These are phyloP conservation scores for Drosophila falleni DNA, from an alignment of 2,888 invertebrate species.

Conservation along the genomic window DNA sequence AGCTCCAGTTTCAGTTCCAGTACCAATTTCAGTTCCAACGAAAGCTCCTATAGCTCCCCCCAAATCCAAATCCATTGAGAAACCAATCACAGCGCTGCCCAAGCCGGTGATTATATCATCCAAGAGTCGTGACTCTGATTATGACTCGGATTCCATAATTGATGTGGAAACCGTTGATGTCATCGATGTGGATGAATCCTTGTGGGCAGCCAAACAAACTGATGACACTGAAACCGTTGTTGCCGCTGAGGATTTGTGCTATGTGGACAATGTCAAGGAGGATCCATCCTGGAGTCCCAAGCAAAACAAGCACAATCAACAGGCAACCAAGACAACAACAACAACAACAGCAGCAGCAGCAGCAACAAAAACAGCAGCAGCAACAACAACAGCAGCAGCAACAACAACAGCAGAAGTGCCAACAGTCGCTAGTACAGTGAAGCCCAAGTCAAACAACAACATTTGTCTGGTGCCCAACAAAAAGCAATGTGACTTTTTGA, in stretches of 20 bases:
- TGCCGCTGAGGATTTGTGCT: slow-evolving; percentile 59
- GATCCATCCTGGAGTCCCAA: slow-evolving; percentile 84
- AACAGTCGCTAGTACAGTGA: slow-evolving; percentile 25
- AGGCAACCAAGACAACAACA: slow-evolving; percentile 21
- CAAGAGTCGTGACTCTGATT: slow-evolving; percentile 70
- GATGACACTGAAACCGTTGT: not conserved
- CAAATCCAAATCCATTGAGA: not conserved
- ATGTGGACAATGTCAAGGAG: slow-evolving; percentile 79
- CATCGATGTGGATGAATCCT: slow-evolving; percentile 79
- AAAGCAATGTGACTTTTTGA: slow-evolving; percentile 80
- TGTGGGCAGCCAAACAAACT: slow-evolving; percentile 24
- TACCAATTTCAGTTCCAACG: not conserved
- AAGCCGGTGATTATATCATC: slow-evolving; percentile 37
- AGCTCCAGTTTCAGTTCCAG: not conserved
- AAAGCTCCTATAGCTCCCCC: not conserved
- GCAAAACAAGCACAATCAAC: slow-evolving; percentile 60
- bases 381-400: not conserved
- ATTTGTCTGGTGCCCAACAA: slow-evolving; percentile 82
- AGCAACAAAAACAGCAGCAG: not conserved
- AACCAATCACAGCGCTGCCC: slow-evolving; percentile 3
- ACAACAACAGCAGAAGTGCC: not conserved
- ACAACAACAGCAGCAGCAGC: slow-evolving; percentile 1
- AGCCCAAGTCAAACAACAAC: slow-evolving; percentile 62
- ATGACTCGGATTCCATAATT: slow-evolving; percentile 84
- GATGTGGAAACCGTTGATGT: slow-evolving; percentile 85